phyloP scores from a whole-genome alignment of 1,140 invertebrate species.

The Leptopilina clavipes region DNA sequence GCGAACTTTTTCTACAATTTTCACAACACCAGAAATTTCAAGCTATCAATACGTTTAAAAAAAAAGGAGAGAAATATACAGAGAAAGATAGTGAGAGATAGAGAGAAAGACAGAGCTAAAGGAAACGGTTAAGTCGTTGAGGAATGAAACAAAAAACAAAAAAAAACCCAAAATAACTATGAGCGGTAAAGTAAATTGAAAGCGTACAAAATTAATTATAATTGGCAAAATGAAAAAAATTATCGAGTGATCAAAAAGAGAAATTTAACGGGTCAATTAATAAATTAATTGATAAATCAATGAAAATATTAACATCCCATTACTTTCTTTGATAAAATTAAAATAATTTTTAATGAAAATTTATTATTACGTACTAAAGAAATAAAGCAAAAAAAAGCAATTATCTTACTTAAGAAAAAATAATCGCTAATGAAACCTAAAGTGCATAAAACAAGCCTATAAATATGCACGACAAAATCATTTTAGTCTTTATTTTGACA shows the following conservation, averaged over 20 bases:
- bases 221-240: constrained; percentile 47
- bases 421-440: no score
- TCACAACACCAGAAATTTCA: constrained; percentile 72
- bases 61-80: constrained; percentile 51
- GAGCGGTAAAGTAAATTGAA: no score
- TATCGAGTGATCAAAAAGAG: constrained; percentile 50
- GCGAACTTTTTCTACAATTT: constrained; percentile 69
- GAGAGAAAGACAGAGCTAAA: constrained; percentile 54
- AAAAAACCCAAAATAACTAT: constrained; percentile 45
- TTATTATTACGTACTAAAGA: no score
- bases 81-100: constrained; percentile 55
- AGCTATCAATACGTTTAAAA: constrained; percentile 67
- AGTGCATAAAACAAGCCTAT: no score
- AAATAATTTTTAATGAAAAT: no score
- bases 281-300: no score
- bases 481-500: no score
- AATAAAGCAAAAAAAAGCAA: no score
- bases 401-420: no score
- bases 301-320: no score
- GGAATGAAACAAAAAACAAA: constrained; percentile 45
- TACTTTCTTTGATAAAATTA: no score
- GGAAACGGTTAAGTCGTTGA: constrained; percentile 49
- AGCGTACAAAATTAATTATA: constrained; percentile 25
- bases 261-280: neutral
- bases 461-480: no score